Evolutionary conservation across 2,113 vertebrate genomes (phyloP).

Genomic region (Macrotus californicus): DNA sequence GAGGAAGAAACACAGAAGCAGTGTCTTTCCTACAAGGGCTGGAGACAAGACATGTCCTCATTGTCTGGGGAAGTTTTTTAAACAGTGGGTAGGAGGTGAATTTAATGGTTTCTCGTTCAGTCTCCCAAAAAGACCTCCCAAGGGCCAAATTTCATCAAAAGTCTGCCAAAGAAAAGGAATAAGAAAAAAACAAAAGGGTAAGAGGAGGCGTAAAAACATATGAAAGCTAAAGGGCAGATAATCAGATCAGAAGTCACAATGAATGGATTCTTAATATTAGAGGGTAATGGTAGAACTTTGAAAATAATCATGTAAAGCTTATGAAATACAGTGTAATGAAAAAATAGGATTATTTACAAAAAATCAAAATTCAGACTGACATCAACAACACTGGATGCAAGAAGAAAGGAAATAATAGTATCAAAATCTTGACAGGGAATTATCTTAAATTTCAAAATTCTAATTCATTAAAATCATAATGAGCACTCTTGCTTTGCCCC

Average conservation of each 20-base stretch:
- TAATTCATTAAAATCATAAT: neutral
- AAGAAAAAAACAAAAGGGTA: too few species aligned
- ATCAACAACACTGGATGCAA: neutral
- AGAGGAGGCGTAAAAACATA: neutral
- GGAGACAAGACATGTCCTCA: neutral
- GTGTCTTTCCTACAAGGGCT: neutral
- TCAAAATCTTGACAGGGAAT: neutral
- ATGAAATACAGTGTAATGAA: neutral
- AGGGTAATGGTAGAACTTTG: neutral
- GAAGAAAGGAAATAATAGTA: neutral
- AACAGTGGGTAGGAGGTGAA: neutral
- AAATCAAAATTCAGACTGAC: neutral
- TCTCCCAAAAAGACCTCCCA: neutral
- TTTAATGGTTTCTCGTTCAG: neutral
- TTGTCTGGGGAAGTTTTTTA: neutral
- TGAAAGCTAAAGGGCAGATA: neutral
- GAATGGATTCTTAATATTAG: too few species aligned
- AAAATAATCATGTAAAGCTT: neutral
- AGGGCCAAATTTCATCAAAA: neutral
- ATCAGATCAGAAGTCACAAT: neutral
- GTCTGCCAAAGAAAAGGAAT: neutral
- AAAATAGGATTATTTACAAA: neutral
- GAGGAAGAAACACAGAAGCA: neutral
- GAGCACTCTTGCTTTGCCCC: neutral
- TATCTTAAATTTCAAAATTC: neutral